Conservation (phyloP, 2,797 vertebrate species). For the Loris lydekkerianus region DNA sequence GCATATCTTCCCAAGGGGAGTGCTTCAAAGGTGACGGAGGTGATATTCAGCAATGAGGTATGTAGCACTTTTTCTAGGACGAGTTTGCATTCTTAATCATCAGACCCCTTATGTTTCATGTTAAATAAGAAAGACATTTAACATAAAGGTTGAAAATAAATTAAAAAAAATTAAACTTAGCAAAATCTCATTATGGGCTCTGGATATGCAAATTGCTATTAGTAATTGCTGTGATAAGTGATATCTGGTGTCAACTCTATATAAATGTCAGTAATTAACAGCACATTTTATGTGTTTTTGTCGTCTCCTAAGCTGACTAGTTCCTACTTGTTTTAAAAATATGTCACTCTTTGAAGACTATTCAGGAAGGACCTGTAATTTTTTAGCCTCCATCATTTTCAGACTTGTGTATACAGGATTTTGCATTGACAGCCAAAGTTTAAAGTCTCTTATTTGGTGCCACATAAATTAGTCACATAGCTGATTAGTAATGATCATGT, state of each 20-base stretch:
- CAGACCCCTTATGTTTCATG: conserved; percentile 6
- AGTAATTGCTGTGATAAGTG: conserved; percentile 74
- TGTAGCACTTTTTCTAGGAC: too few species aligned
- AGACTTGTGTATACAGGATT: conserved; percentile 1
- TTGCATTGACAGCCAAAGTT: conserved; percentile 27
- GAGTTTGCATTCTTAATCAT: too few species aligned
- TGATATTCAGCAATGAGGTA: too few species aligned
- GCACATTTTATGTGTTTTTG: conserved; percentile 71
- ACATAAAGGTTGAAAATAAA: conserved; percentile 67
- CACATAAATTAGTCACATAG: conserved; percentile 45
- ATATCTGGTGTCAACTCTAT: conserved; percentile 72
- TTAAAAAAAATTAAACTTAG: conserved; percentile 48
- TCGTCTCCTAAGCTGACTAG: conserved; percentile 68
- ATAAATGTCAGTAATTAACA: conserved; percentile 79
- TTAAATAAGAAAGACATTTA: conserved; percentile 75
- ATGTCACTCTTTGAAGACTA: conserved; percentile 76
- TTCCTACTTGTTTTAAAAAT: conserved; percentile 78
- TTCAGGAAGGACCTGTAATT: conserved; percentile 70
- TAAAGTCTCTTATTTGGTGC: conserved; percentile 55
- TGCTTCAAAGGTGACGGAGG: too few species aligned
- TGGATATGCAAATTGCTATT: conserved; percentile 74
- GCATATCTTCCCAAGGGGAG: too few species aligned
- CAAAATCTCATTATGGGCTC: conserved; percentile 74
- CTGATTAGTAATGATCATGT: conserved; percentile 52
- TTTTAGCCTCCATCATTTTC: conserved; percentile 71